A percentile compares a stretch with the other conserved stretches of the same genome.
Conservation (phyloP, 2,797 vertebrate genomes). For the Eidolon dupreanum region DNA sequence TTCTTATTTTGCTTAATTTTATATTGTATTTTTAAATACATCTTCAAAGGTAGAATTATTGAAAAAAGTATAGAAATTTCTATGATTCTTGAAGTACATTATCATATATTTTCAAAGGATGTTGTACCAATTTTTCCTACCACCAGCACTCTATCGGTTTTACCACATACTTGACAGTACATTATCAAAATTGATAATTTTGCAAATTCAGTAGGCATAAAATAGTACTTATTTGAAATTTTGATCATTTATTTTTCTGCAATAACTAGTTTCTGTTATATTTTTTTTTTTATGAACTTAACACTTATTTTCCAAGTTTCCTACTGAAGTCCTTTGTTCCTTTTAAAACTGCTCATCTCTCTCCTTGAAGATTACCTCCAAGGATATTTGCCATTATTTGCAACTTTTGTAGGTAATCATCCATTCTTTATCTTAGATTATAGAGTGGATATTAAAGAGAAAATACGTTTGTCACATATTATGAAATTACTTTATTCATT, state of each 20-base stretch:
- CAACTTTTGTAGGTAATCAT: neutral
- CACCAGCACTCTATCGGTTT: neutral
- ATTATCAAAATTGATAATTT: neutral
- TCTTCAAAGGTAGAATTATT: neutral
- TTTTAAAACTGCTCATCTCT: constrained; percentile 4
- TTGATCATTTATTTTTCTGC: neutral
- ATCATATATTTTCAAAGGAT: neutral
- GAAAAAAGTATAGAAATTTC: neutral
- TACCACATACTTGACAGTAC: neutral
- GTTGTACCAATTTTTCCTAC: neutral
- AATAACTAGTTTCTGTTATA: neutral
- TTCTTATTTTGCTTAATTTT: neutral
- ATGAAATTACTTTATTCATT: neutral
- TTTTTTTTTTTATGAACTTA: neutral
- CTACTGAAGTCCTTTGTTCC: neutral
- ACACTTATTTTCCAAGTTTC: neutral
- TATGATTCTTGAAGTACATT: neutral
- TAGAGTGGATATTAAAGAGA: neutral
- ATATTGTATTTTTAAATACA: neutral
- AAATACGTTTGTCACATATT: neutral
- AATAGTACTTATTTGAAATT: neutral
- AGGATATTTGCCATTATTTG: neutral
- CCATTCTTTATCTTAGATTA: neutral
- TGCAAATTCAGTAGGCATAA: neutral
- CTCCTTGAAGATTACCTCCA: neutral